Conservation (phyloP, 2,797 vertebrate genomes). For the Hylomyscus alleni region DNA sequence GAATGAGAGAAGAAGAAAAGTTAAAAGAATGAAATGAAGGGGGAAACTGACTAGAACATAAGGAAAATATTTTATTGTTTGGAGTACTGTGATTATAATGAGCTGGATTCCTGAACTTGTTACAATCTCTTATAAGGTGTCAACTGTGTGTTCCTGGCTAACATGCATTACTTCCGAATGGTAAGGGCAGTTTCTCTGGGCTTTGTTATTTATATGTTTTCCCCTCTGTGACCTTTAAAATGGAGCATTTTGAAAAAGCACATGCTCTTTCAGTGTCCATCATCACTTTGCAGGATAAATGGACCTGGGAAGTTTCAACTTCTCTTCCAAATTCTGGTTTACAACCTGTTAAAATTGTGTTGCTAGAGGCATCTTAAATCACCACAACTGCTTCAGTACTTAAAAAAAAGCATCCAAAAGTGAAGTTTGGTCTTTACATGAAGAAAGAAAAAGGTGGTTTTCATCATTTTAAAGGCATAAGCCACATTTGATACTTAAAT, state of each 20-base stretch:
- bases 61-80: neutral
- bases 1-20: neutral
- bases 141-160: neutral
- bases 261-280: slow-evolving; percentile 21
- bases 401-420: slow-evolving; percentile 59
- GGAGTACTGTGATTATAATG: neutral
- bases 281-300: slow-evolving; percentile 46
- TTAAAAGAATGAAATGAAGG: neutral
- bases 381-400: slow-evolving; percentile 42
- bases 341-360: slow-evolving; percentile 30
- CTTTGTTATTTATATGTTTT: slow-evolving; percentile 20
- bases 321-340: slow-evolving; percentile 68
- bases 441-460: neutral
- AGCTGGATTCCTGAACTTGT: neutral
- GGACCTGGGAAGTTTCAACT: slow-evolving; percentile 28
- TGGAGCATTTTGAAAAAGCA: neutral
- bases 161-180: neutral
- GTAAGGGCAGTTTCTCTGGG: neutral
- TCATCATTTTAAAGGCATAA: slow-evolving; percentile 31
- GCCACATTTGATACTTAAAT: neutral
- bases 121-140: neutral
- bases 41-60: neutral
- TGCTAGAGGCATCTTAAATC: slow-evolving; percentile 50
- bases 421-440: slow-evolving; percentile 33
- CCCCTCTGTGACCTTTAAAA: slow-evolving; percentile 41